These are phyloP conservation scores for Desmophyllum pertusum DNA, from an alignment of 92 coral and sea anemone genomes.

Conservation along the genomic window DNA sequence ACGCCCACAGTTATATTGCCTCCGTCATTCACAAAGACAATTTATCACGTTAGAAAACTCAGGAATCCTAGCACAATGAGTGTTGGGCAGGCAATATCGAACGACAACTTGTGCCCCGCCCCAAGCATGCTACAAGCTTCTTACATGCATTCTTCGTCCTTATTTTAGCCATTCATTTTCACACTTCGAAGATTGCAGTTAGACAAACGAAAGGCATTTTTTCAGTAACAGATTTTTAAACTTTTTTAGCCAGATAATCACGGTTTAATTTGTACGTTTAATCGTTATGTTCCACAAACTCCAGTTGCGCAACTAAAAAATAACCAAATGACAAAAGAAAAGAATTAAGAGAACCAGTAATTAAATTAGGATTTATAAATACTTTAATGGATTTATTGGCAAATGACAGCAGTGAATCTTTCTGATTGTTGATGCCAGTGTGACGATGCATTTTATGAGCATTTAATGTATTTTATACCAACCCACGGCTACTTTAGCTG, in stretches of 20 bases:
- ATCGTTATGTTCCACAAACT: too few species aligned
- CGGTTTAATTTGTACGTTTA: too few species aligned
- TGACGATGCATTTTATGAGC: constrained; percentile 26
- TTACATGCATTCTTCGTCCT: neutral
- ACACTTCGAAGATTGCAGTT: neutral
- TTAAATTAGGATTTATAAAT: too few species aligned
- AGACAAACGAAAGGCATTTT: neutral
- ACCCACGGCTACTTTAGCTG: neutral
- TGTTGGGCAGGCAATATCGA: too few species aligned
- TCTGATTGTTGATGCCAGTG: neutral
- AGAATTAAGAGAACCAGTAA: neutral
- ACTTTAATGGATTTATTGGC: neutral
- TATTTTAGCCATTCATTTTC: neutral
- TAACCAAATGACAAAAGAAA: too few species aligned
- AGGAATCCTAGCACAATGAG: too few species aligned
- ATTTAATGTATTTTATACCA: neutral
- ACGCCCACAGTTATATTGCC: too few species aligned
- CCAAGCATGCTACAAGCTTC: too few species aligned
- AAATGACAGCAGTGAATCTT: neutral
- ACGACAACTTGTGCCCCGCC: too few species aligned
- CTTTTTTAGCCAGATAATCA: too few species aligned
- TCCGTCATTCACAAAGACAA: neutral
- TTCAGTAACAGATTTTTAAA: too few species aligned
- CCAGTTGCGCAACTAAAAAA: too few species aligned
- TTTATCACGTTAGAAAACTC: neutral